These are phyloP conservation scores for Drosophila serrata DNA, from an alignment of 1,140 invertebrate genomes.

Conservation along the genomic window DNA sequence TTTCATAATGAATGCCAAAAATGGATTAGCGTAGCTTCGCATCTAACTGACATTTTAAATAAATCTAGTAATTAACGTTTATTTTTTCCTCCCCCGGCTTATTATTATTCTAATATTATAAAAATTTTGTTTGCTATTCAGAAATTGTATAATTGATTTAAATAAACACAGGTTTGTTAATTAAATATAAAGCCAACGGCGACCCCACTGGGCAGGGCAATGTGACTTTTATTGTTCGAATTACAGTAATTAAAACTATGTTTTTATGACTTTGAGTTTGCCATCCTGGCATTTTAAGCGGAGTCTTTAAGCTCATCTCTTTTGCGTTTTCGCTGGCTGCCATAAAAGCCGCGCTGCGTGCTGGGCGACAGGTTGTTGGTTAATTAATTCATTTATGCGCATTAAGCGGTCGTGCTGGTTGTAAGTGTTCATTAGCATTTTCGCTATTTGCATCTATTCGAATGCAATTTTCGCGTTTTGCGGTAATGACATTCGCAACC, in stretches of 20 bases:
- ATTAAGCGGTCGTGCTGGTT: conserved; percentile 59
- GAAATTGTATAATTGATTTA: conserved; percentile 37
- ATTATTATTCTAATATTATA: conserved; percentile 3
- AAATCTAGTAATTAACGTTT: conserved; percentile 31
- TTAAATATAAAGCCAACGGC: conserved; percentile 25
- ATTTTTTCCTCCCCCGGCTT: conserved; percentile 8
- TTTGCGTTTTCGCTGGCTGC: conserved; percentile 3
- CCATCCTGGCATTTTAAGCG: conserved; percentile 5
- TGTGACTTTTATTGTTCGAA: conserved; percentile 45
- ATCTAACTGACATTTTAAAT: conserved; percentile 9
- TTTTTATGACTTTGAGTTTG: conserved; percentile 23
- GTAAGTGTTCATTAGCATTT: conserved; percentile 76
- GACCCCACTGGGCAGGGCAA: background rate
- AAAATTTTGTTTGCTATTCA: background rate
- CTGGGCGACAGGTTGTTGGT: conserved; percentile 45
- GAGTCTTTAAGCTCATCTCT: conserved; percentile 30
- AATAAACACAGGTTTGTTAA: conserved; percentile 26
- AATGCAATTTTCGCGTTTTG: conserved; percentile 61
- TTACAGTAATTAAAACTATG: conserved; percentile 26
- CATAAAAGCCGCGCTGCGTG: background rate
- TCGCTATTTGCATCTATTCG: conserved; percentile 70
- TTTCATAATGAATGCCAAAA: conserved; percentile 17
- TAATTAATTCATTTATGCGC: conserved; percentile 63
- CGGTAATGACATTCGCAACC: conserved; percentile 39
- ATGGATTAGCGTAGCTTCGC: background rate